These are phyloP conservation scores for Drosophila triauraria DNA, from an alignment of 1,140 invertebrate genomes.

Conservation along the genomic window DNA sequence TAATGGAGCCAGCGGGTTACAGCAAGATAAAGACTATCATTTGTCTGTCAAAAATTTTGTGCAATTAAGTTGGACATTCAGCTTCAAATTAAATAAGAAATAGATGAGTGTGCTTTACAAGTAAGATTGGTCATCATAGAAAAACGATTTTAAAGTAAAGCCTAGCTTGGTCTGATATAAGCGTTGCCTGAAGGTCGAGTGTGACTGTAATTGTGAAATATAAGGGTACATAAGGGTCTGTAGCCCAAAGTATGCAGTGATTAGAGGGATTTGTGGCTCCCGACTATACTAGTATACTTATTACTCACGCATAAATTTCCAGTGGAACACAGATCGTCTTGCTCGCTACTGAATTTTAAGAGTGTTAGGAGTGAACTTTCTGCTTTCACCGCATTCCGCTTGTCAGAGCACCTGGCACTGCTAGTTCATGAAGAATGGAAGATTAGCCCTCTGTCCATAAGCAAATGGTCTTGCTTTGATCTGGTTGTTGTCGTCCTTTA, in stretches of 20 bases:
- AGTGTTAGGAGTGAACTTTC: conserved; percentile 2
- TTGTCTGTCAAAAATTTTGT: neutral
- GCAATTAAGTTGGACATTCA: neutral
- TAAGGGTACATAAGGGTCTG: no score
- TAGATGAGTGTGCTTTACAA: no score
- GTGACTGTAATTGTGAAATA: no score
- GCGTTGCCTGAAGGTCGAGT: no score
- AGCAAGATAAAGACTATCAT: conserved; percentile 1
- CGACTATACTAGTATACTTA: no score
- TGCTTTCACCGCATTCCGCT: neutral
- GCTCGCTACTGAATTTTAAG: neutral
- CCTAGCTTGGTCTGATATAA: no score
- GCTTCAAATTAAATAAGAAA: neutral
- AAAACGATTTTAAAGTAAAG: no score
- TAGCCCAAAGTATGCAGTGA: no score
- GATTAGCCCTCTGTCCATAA: neutral
- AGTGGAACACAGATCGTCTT: neutral
- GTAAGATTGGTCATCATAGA: no score
- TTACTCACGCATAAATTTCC: conserved; percentile 12
- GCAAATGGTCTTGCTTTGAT: neutral
- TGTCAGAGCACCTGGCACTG: neutral
- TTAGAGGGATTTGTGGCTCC: no score
- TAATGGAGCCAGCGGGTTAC: neutral
- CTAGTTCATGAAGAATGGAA: neutral
- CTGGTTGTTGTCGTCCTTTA: neutral